phyloP scores from a whole-genome alignment of 1,140 invertebrate species.

The Neodiprion virginianus region DNA sequence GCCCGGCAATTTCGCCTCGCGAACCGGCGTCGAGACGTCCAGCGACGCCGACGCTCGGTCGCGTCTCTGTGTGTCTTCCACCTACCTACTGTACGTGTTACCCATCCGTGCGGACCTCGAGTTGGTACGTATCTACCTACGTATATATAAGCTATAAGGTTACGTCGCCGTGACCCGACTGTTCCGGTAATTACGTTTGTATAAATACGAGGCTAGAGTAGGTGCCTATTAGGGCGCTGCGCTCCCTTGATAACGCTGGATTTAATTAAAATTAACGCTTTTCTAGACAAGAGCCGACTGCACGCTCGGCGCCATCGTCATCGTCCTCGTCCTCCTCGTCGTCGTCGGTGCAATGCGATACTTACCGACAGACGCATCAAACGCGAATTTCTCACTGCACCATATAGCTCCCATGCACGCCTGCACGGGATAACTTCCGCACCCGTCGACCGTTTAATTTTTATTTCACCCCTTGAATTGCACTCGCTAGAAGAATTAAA shows the following conservation, averaged over 20 bases:
- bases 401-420: too few species aligned
- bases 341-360: background rate
- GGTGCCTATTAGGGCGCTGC: background rate
- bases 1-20: too few species aligned
- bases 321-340: background rate
- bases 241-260: constrained; percentile 4
- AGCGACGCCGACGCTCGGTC: too few species aligned
- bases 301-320: background rate
- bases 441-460: too few species aligned
- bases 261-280: constrained; percentile 1
- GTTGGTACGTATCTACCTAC: too few species aligned
- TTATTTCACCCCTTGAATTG: too few species aligned
- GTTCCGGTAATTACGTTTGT: constrained; percentile 4
- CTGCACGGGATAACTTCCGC: too few species aligned
- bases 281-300: background rate
- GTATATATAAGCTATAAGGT: background rate
- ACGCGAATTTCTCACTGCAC: constrained; percentile 1
- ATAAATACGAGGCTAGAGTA: background rate
- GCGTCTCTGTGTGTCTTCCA: too few species aligned
- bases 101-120: too few species aligned
- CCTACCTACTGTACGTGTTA: too few species aligned
- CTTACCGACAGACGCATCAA: background rate
- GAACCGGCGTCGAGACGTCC: too few species aligned
- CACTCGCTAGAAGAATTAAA: too few species aligned
- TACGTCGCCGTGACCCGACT: background rate